Evolutionary conservation across 2,797 vertebrate species (phyloP).

Genomic region (Ctenosaura bakeri): DNA sequence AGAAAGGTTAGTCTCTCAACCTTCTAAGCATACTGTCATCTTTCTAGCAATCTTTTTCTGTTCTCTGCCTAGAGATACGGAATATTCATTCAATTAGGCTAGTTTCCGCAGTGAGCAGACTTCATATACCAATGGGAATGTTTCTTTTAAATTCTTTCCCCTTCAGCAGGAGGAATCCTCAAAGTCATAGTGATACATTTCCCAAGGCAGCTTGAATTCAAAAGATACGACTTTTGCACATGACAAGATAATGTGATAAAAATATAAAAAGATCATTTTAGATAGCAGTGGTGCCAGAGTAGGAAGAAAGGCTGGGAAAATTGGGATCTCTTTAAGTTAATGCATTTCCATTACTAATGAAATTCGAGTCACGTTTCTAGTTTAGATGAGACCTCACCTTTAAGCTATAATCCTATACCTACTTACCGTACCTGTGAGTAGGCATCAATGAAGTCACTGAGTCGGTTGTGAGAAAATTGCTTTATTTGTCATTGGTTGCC

Average conservation of each 20-base stretch:
- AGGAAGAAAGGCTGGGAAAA: background rate
- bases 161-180: conserved; percentile 20
- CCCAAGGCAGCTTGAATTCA: background rate
- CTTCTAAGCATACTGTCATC: background rate
- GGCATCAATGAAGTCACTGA: background rate
- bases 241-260: background rate
- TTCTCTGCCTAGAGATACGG: background rate
- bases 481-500: background rate
- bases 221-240: background rate
- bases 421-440: background rate
- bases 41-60: conserved; percentile 12
- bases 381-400: background rate
- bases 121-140: background rate
- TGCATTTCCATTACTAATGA: background rate
- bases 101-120: conserved; percentile 8
- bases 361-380: background rate
- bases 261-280: background rate
- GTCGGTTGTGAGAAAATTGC: background rate
- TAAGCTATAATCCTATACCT: too few relatives aligned
- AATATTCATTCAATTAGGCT: conserved; percentile 12
- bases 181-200: conserved; percentile 5
- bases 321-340: background rate
- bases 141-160: conserved; percentile 9
- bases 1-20: conserved; percentile 1
- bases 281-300: accelerated